phyloP scores from a whole-genome alignment of 2,797 vertebrate species.

The Neosilurus mollespiculum region DNA sequence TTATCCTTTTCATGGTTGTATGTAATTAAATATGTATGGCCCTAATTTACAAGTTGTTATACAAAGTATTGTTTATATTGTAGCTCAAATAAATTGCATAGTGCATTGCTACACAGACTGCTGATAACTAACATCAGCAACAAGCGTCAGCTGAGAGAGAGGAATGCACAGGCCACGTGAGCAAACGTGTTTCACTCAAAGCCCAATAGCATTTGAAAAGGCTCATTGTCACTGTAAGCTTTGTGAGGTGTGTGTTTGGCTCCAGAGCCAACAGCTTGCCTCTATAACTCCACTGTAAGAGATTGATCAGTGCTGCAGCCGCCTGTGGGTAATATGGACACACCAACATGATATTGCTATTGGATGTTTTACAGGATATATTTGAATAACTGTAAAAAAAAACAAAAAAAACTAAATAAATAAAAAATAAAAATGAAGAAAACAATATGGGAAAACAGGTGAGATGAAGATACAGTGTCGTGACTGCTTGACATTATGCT shows the following conservation, averaged over 20 bases:
- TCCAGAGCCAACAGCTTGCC: constrained; percentile 58
- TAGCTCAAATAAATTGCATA: neutral
- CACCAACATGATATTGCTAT: constrained; percentile 52
- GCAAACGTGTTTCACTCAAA: constrained; percentile 62
- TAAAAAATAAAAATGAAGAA: constrained; percentile 68
- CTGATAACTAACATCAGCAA: constrained; percentile 49
- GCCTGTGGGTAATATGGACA: constrained; percentile 56
- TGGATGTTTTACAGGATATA: constrained; percentile 52
- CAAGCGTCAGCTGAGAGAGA: constrained; percentile 35
- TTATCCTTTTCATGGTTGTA: neutral
- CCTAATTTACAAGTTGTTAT: neutral
- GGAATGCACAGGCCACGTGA: constrained; percentile 68
- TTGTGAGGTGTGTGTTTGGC: constrained; percentile 64
- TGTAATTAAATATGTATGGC: neutral
- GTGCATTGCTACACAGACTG: constrained; percentile 3
- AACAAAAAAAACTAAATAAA: constrained; percentile 43
- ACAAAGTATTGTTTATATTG: neutral
- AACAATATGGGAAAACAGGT: constrained; percentile 70
- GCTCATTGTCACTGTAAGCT: constrained; percentile 69
- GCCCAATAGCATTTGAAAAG: constrained; percentile 63
- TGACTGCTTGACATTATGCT: neutral
- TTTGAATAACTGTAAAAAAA: constrained; percentile 54
- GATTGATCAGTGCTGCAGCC: constrained; percentile 50
- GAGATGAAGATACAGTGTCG: constrained; percentile 9
- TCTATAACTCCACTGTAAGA: constrained; percentile 56